These are phyloP conservation scores for Epinephelus awoara DNA, from an alignment of 2,797 vertebrate species.

Conservation along the genomic window DNA sequence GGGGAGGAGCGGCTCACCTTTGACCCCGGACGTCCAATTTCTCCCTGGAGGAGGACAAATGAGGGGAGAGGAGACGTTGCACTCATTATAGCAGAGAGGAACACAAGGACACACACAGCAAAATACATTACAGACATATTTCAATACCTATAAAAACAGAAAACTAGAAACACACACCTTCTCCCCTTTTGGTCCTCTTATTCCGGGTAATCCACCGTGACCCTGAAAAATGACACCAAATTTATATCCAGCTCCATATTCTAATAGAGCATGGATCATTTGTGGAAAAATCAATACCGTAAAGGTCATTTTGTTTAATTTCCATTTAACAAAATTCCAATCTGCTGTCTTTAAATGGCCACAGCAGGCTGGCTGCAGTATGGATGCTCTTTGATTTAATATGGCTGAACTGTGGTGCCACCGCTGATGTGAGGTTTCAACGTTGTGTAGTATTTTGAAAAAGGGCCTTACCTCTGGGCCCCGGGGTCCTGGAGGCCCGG, in stretches of 20 bases:
- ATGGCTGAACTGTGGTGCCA: neutral
- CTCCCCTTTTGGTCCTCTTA: slow-evolving; percentile 92
- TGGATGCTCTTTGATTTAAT: slow-evolving; percentile 37
- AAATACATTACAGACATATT: slow-evolving; percentile 47
- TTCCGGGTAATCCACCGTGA: slow-evolving; percentile 89
- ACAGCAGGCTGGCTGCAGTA: slow-evolving; percentile 1
- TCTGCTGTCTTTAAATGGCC: slow-evolving; percentile 20
- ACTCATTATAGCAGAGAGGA: slow-evolving; percentile 52
- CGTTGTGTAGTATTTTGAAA: neutral
- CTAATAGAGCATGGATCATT: slow-evolving; percentile 9
- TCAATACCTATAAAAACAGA: slow-evolving; percentile 17
- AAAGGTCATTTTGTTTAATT: slow-evolving; percentile 32
- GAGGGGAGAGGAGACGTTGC: slow-evolving; percentile 52
- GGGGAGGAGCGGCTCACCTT: slow-evolving; percentile 86
- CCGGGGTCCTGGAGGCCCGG: slow-evolving; percentile 86
- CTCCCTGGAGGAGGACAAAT: slow-evolving; percentile 88
- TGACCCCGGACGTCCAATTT: slow-evolving; percentile 95
- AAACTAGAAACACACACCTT: slow-evolving; percentile 80
- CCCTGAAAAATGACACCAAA: slow-evolving; percentile 84
- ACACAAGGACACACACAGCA: slow-evolving; percentile 57
- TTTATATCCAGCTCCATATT: slow-evolving; percentile 44
- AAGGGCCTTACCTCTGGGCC: slow-evolving; percentile 87
- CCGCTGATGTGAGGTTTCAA: neutral
- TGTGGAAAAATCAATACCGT: slow-evolving; percentile 54
- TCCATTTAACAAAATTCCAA: slow-evolving; percentile 32